Evolutionary conservation across 2,888 invertebrate species (phyloP), one percentile per base, ranked within the genome.

Genomic region (Blomia tropicalis): DNA sequence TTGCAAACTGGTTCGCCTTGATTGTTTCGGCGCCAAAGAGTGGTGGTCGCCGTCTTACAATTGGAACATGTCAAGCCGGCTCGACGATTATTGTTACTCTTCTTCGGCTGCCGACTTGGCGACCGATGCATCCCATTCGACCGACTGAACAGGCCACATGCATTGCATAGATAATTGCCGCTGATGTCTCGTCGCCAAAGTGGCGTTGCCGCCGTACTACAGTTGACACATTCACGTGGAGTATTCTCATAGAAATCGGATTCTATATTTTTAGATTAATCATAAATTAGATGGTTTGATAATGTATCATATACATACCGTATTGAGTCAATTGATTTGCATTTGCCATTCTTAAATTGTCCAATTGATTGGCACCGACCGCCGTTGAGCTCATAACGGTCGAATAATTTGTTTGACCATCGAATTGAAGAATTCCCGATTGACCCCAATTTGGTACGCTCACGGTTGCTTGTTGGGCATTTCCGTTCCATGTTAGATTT

Each of bases 111-210:
- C 25, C 58, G 53, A n/a, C 58, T 64, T 11, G 64, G 64, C 66
- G 95, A 95, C 71, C 95, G 81, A 79, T 91, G 92, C 80, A 91
- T 87, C 72, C 93, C 93, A 79, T 95, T 96, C 89, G 95, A 93
- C 79, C 93, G 93, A 79, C 92, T 90, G 80, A 95, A 96, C 65
- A 95, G 83, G 66, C 95, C 95, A 78, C 95, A 95, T 63, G 95
- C 95, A 79, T 95, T 95, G 81, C 95, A 96, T 73, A 93, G 80
- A 78, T 93, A 95, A 79, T 95, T 91, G 29, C 93, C 93, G 64
- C 91, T 91, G 67, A 91, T 87, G 29, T 66, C 64, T 11, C 64
- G 31, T 3, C 66, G 63, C 66, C 66, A 66, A 32, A 66, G 36
- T 5, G 66, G 66, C 7, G 66, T 66, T 14, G 64, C 59, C 29